Conservation (phyloP, 2,797 vertebrate species). For the Acropternis orthonyx region DNA sequence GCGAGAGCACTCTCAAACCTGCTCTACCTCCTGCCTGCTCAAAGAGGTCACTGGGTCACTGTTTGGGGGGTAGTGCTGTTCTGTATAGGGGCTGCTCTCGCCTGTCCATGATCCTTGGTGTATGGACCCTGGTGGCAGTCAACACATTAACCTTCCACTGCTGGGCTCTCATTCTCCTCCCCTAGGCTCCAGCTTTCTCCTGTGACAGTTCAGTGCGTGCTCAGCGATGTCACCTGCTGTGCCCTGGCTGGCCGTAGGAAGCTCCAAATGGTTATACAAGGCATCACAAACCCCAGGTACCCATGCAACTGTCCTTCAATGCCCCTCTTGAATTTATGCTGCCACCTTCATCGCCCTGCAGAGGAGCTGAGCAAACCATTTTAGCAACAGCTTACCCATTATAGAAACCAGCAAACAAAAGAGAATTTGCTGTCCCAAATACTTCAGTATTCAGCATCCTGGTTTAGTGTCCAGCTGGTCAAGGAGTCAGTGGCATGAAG, state of each 20-base stretch:
- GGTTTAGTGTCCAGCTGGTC: background rate
- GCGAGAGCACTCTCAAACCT: background rate
- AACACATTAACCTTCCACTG: background rate
- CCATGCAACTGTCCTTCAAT: background rate
- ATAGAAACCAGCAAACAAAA: background rate
- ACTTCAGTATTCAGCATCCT: background rate
- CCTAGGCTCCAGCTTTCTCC: background rate
- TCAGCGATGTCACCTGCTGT: background rate
- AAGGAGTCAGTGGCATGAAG: accelerated
- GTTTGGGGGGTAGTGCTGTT: background rate
- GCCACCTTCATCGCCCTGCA: background rate
- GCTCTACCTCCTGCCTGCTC: background rate
- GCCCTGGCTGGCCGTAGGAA: background rate
- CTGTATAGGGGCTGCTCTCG: background rate
- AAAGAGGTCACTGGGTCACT: background rate
- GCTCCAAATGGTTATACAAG: background rate
- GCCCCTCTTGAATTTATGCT: background rate
- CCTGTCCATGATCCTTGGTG: accelerated
- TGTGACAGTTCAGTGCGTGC: background rate
- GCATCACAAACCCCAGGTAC: background rate
- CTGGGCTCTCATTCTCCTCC: background rate
- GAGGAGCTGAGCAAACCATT: background rate
- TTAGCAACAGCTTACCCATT: background rate
- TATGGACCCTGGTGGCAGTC: background rate
- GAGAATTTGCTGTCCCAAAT: background rate